Conservation (phyloP, 1,140 invertebrate genomes). For the Drosophila saltans region DNA sequence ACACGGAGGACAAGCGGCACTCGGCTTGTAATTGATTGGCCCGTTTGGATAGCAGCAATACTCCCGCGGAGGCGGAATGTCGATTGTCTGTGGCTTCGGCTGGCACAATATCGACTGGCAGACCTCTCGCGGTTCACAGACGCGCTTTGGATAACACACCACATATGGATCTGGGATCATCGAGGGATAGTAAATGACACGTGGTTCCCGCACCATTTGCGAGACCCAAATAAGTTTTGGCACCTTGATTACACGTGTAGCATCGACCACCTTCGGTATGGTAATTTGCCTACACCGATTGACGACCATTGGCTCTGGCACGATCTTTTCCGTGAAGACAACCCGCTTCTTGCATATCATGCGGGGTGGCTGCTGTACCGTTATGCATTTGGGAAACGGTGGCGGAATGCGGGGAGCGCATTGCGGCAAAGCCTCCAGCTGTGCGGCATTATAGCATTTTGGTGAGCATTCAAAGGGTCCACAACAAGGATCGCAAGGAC, state of each 20-base stretch:
- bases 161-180: conserved; percentile 79
- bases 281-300: conserved; percentile 74
- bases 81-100: conserved; percentile 76
- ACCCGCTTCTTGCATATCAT: conserved; percentile 79
- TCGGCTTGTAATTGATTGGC: conserved; percentile 75
- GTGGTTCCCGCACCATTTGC: conserved; percentile 75
- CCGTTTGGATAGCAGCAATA: conserved; percentile 80
- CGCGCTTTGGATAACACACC: conserved; percentile 75
- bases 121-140: conserved; percentile 73
- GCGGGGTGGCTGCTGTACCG: conserved; percentile 74
- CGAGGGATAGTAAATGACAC: conserved; percentile 76
- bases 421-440: conserved; percentile 73
- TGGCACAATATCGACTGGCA: conserved; percentile 78
- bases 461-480: conserved; percentile 77
- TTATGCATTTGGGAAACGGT: conserved; percentile 73
- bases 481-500: conserved; percentile 76
- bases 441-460: conserved; percentile 73
- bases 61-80: conserved; percentile 74
- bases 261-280: conserved; percentile 74
- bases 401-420: conserved; percentile 75
- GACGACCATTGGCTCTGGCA: conserved; percentile 77
- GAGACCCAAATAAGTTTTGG: conserved; percentile 78
- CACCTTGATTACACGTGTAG: conserved; percentile 72
- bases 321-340: conserved; percentile 72
- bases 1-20: conserved; percentile 73